Conservation (phyloP, 2,888 invertebrate genomes). For the Chrysomela aeneicollis region DNA sequence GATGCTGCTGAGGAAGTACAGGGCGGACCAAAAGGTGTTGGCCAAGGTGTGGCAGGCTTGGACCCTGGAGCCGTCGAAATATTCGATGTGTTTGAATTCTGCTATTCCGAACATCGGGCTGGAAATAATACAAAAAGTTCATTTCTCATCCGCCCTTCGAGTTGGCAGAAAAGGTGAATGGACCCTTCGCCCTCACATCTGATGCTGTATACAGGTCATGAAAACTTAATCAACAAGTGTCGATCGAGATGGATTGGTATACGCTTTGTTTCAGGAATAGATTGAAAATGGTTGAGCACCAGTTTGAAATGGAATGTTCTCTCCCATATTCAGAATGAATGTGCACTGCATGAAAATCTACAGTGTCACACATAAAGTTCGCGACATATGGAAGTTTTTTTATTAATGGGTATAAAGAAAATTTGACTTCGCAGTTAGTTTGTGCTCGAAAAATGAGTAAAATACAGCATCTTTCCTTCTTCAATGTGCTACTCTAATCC, state of each 20-base stretch:
- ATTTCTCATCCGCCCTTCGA: constrained; percentile 19
- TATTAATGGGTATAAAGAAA: too few species aligned
- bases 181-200: background rate
- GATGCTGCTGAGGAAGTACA: constrained; percentile 82
- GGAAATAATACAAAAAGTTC: constrained; percentile 64
- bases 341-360: too few species aligned
- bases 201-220: background rate
- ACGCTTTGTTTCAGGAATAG: too few species aligned
- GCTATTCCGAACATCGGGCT: constrained; percentile 82
- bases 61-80: constrained; percentile 74
- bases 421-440: too few species aligned
- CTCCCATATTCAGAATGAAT: background rate
- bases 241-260: too few species aligned
- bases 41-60: constrained; percentile 83
- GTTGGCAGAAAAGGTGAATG: background rate
- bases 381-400: too few species aligned
- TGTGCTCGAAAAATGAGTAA: too few species aligned
- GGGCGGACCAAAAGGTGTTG: constrained; percentile 76
- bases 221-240: background rate
- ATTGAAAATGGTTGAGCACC: too few species aligned
- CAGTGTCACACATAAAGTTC: too few species aligned
- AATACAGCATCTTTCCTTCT: too few species aligned
- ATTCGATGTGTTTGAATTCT: constrained; percentile 73
- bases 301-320: too few species aligned
- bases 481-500: too few species aligned